Evolutionary conservation across 2,888 invertebrate genomes (phyloP), one percentile per base, ranked within the genome.

Genomic region (Fragum sueziense): DNA sequence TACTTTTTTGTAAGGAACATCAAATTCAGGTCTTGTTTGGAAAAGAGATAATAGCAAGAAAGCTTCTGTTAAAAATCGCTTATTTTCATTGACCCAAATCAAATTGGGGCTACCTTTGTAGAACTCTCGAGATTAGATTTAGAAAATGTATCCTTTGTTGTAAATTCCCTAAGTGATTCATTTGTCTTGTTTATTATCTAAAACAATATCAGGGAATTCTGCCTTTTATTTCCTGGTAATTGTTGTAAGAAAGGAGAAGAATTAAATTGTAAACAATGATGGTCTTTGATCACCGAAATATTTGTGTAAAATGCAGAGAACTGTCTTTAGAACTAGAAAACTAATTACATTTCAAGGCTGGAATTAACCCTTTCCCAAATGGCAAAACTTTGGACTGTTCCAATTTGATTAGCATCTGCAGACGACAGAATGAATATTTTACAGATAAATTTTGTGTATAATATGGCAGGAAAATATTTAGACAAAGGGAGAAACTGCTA

Each of bases 61-160:
- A 41, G 47, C 69, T 69, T 68, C 70, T 65, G 41, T 65, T 76
- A 79, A 79, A 84, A 84, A 76, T 74, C 59, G 76, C 81, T 79
- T 81, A 84, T 84, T 84, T 79, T 74, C 80, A 84, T 61, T 84
- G 84, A 84, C 80, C 84, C 84, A 79, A 74, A 84, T 84, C 84
- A 81, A 84, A 84, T 84, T 79, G 79, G 76, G 76, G 74, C 79
- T 78, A 76, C 84, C 84, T 79, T 76, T 73, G 69, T 76, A 59
- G 74, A 62, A 31, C 20, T 22, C 65, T 25, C 11, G 37, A 73
- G 83, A 84, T 84, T 78, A 75, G 61, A 75, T 79, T 81, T 79
- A 61, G 76, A 74, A 80, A 79, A 76, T 70, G 52, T 41, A 72
- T 70, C 68, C 70, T 79, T 77, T 84, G 80, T 77, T 79, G 29